Base-by-base conservation (phyloP, 2,888 invertebrate genomes). In the Agrotis ipsilon region DNA sequence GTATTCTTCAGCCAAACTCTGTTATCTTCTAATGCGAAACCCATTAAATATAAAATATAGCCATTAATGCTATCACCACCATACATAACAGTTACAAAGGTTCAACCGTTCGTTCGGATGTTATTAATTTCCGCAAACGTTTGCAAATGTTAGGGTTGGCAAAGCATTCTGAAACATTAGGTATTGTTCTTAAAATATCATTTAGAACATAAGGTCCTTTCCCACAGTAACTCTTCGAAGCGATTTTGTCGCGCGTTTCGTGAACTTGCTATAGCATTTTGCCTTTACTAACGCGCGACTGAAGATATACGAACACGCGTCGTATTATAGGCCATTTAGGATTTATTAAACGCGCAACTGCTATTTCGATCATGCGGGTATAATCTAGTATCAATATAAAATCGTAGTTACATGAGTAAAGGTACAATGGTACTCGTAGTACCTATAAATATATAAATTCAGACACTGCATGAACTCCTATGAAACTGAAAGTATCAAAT, bases 71-170 rank as follows among this genome's bases (percentile, higher is more conserved):
- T 39, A 39, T 52, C 48, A 45, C 46, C 2, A 59, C 7, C 18
- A 51, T 54, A 39, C 52, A 64, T 27, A 65, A 71, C 78, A 11
- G 39, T 39, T 39, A 39, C 39, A 77, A 70, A 66, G 58, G 54
- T 55, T 18, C 19, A 54, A 64, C 59, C 78, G 64, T 62, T 52
- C 52, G 62, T 58, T 24, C 16, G 67, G 59, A 65, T 77, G 67
- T 83, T 70, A 81, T 65, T 81, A 79, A 83, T 82, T 74, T 76
- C 62, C 61, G 57, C 62, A 48, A 68, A 61, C 68, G 55, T 54
- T 64, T 46, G 54, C 27, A 5, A 24, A 27, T 27, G 43, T 45
- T 55, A 82, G 82, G 83, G 81, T 21, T 81, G 72, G 52, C 59
- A 46, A 58, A 70, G 46, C 4, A 43, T 57, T 16, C 1, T 21